Percentiles rank a stretch among this genome's conserved stretches.
These are phyloP conservation scores for Ceratitis capitata DNA, from an alignment of 1,140 invertebrate species.

Conservation along the genomic window DNA sequence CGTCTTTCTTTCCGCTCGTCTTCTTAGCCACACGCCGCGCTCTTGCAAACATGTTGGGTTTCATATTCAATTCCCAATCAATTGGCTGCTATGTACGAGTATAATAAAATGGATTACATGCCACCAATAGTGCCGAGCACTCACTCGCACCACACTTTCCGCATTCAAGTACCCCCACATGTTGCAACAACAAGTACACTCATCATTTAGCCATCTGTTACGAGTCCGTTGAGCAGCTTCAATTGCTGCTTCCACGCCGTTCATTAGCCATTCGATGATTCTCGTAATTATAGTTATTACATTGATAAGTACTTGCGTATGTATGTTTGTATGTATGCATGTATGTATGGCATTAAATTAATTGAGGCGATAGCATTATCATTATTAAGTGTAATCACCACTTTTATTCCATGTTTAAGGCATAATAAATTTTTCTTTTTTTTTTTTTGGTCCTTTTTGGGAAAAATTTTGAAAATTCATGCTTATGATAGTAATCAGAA, in stretches of 20 bases:
- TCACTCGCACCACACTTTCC: too few species aligned
- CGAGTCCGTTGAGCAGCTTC: not conserved
- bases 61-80: slow-evolving; percentile 20
- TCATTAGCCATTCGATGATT: slow-evolving; percentile 12
- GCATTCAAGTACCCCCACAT: not conserved
- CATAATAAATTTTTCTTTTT: not conserved
- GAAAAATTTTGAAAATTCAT: not conserved
- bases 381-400: slow-evolving; percentile 19
- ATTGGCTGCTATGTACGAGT: slow-evolving; percentile 13
- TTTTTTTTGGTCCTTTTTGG: not conserved
- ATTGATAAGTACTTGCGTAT: not conserved
- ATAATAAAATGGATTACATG: not conserved
- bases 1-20: not conserved
- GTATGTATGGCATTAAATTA: not conserved
- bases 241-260: slow-evolving; percentile 6
- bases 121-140: not conserved
- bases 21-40: not conserved
- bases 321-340: too few species aligned
- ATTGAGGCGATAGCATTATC: not conserved
- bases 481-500: not conserved
- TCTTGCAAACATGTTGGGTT: not conserved
- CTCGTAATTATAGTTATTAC: not conserved
- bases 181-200: not conserved
- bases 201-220: not conserved
- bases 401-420: slow-evolving; percentile 3